Conservation (phyloP, 2,113 vertebrate genomes). For the Pholis gunnellus region DNA sequence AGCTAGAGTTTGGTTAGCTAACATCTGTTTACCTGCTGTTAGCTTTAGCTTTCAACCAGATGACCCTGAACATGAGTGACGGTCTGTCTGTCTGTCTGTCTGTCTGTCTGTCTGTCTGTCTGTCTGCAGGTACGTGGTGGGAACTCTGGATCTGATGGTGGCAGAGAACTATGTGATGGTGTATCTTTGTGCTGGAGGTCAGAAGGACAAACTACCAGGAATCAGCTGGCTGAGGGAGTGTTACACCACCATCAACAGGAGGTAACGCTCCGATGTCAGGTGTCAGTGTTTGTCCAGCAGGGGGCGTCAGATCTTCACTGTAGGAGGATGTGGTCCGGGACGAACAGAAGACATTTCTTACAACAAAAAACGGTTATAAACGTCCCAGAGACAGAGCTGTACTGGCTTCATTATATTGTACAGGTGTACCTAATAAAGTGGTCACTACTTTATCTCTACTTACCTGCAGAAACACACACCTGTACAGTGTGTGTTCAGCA, state of each 20-base stretch:
- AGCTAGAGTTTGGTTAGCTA: too few species aligned
- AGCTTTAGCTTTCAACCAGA: too few species aligned
- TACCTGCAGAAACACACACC: too few species aligned
- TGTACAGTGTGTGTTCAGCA: neutral
- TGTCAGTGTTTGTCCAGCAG: neutral
- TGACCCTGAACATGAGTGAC: too few species aligned
- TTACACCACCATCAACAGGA: slow-evolving; percentile 83
- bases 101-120: neutral
- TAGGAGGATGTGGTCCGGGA: too few species aligned
- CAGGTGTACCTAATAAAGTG: neutral
- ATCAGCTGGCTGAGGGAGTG: slow-evolving; percentile 87
- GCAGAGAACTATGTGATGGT: slow-evolving; percentile 86
- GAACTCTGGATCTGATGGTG: slow-evolving; percentile 87
- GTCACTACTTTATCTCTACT: too few species aligned
- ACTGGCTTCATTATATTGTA: neutral
- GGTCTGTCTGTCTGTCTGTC: too few species aligned
- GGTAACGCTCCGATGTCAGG: slow-evolving; percentile 14
- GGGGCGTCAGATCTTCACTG: neutral
- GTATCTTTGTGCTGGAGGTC: slow-evolving; percentile 85
- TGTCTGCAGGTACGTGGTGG: slow-evolving; percentile 84
- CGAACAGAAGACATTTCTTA: too few species aligned
- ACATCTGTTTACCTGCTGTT: too few species aligned
- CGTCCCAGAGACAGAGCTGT: too few species aligned
- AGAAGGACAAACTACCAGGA: slow-evolving; percentile 82
- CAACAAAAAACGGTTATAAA: too few species aligned